A percentile compares a stretch with the other conserved stretches of the same genome.
phyloP scores from a whole-genome alignment of 2,797 vertebrate genomes.

The Smutsia gigantea region DNA sequence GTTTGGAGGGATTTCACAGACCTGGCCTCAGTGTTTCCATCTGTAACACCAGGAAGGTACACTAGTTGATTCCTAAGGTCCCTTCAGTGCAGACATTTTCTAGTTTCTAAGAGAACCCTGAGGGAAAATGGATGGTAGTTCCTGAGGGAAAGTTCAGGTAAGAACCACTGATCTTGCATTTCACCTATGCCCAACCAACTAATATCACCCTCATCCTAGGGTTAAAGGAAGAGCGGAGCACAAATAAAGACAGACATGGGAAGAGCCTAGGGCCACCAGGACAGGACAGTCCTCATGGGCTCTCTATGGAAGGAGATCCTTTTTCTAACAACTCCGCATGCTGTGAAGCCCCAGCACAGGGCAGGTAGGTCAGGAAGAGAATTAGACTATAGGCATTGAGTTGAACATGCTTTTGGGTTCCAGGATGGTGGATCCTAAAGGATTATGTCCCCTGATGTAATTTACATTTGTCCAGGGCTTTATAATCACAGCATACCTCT shows the following conservation, averaged over 20 bases:
- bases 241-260: background rate
- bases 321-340: background rate
- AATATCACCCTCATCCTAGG: background rate
- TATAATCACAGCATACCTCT: background rate
- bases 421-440: background rate
- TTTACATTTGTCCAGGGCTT: background rate
- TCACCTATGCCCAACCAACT: background rate
- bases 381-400: background rate
- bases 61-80: background rate
- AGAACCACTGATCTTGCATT: background rate
- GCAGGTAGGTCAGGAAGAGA: background rate
- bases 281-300: background rate
- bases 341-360: background rate
- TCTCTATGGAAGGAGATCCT: background rate
- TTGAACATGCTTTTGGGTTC: background rate
- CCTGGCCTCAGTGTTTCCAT: background rate
- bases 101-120: slow-evolving; percentile 4
- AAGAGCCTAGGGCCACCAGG: background rate
- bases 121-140: background rate
- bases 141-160: background rate
- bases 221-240: background rate
- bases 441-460: background rate
- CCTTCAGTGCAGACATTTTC: slow-evolving; percentile 25
- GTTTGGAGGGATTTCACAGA: background rate
- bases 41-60: background rate